These are phyloP conservation scores for Drosophila jambulina DNA, from an alignment of 1,140 invertebrate species.

Conservation along the genomic window DNA sequence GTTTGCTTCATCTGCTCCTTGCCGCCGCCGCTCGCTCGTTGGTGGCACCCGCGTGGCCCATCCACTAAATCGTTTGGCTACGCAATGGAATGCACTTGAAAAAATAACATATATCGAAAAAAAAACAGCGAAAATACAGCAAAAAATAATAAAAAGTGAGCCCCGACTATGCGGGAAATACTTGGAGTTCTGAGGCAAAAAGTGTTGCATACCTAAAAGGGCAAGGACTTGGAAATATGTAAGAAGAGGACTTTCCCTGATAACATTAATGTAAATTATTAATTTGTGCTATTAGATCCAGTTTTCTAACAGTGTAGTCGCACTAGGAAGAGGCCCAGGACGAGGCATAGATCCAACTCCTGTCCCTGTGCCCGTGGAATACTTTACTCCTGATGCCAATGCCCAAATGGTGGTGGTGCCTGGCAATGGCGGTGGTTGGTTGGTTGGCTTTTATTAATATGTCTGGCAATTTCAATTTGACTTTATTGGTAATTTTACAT, in stretches of 20 bases:
- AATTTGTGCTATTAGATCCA: too few species aligned
- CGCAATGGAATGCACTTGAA: slow-evolving; percentile 35
- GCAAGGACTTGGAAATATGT: not conserved
- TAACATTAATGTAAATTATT: too few species aligned
- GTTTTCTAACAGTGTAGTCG: slow-evolving; percentile 9
- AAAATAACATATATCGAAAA: not conserved
- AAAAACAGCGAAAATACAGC: not conserved
- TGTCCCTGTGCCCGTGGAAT: not conserved
- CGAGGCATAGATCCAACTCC: slow-evolving; percentile 27
- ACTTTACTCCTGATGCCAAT: slow-evolving; percentile 6
- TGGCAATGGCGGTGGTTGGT: slow-evolving; percentile 40
- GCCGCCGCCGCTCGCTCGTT: slow-evolving; percentile 17
- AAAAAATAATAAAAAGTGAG: not conserved
- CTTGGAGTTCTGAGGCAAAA: not conserved
- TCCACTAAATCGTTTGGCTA: slow-evolving; percentile 56
- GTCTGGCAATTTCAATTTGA: slow-evolving; percentile 84
- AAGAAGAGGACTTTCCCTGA: not conserved
- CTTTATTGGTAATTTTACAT: slow-evolving; percentile 83
- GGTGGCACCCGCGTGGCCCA: slow-evolving; percentile 66
- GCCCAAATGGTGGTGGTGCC: slow-evolving; percentile 26
- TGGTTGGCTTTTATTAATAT: slow-evolving; percentile 77
- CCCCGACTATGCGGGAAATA: not conserved
- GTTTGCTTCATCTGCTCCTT: slow-evolving; percentile 13
- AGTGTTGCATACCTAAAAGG: not conserved
- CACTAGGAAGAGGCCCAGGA: slow-evolving; percentile 14